Base-by-base conservation (phyloP, 2,113 vertebrate genomes). In the Ranitomeya imitator region DNA sequence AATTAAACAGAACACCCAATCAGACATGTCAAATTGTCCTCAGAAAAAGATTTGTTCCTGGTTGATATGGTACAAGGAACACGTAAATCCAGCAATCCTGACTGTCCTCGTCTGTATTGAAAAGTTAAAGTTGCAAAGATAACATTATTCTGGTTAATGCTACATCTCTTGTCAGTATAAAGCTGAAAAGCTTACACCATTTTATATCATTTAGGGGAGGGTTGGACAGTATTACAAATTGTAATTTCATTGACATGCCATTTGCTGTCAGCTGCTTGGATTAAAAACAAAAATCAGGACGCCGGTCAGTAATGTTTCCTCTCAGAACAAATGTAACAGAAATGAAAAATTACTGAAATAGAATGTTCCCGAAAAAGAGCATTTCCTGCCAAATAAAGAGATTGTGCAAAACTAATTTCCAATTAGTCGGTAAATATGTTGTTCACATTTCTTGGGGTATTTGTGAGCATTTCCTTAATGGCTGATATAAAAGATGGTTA, bases 171-270 rank as follows among this genome's bases (percentile, higher is more conserved):
- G 4, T 15, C 12, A 23, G 11, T 45, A 23, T 14, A 57, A 79
- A 79, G 51, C 77, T 79, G 21, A 55, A 79, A 55, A 57, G 54
- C 80, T 83, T 67, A n/a, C 61, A 60, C 55, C 57, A 83, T 21
- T 83, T 65, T 65, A 45, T 12, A 13, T 65, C 18, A 19, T 52
- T 52, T 65, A 14, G 26, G 37, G 37, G 10, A 45, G 37, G 23
- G 67, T 60, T 83, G 60, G 80, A 67, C 80, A 65, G 60, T 65
- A 83, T 83, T 67, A 83, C 19, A 31, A 45, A 51, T 67, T 51
- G 57, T 65, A 65, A 65, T 83, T 51, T 65, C 80, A 83, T 52
- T 83, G 67, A 11, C 31, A 51, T 51, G 61, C 80, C 80, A 83
- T 83, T 65, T 51, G 18, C 37, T 65, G 45, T 83, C 60, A 83